Conservation (phyloP, 2,888 invertebrate genomes). For the Lapara coniferarum region DNA sequence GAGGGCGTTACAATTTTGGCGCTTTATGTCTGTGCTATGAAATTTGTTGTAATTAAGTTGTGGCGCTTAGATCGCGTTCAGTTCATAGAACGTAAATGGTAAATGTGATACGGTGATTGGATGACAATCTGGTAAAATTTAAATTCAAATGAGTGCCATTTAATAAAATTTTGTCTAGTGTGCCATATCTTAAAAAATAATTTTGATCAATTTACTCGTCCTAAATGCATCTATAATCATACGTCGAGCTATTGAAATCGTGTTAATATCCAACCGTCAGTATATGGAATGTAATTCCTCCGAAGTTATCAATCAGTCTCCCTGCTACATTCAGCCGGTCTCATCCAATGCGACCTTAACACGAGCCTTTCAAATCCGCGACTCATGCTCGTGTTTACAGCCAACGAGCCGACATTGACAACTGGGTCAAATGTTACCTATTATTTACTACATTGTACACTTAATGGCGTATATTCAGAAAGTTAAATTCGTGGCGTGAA, state of each 20-base stretch:
- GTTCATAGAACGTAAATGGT: background rate
- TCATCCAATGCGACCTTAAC: constrained; percentile 7
- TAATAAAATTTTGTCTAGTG: background rate
- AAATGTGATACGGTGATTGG: background rate
- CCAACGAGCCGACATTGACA: background rate
- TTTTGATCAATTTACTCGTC: too few relatives aligned
- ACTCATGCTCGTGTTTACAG: background rate
- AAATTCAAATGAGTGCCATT: too few relatives aligned
- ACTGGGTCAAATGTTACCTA: constrained; percentile 13
- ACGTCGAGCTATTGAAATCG: too few relatives aligned
- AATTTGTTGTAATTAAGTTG: background rate
- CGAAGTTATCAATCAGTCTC: constrained; percentile 1
- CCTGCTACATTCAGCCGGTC: background rate
- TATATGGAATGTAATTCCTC: constrained; percentile 5
- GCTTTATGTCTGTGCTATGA: background rate
- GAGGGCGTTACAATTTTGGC: constrained; percentile 1
- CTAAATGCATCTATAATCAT: too few relatives aligned
- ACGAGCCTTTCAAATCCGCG: constrained; percentile 18
- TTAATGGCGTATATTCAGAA: constrained; percentile 1
- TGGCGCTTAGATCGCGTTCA: background rate
- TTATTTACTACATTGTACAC: constrained; percentile 9
- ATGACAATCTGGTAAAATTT: too few relatives aligned
- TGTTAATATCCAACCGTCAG: background rate
- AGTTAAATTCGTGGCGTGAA: background rate
- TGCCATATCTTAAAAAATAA: background rate